Base-by-base conservation (phyloP, 2,113 vertebrate species). In the Clarias batrachus region DNA sequence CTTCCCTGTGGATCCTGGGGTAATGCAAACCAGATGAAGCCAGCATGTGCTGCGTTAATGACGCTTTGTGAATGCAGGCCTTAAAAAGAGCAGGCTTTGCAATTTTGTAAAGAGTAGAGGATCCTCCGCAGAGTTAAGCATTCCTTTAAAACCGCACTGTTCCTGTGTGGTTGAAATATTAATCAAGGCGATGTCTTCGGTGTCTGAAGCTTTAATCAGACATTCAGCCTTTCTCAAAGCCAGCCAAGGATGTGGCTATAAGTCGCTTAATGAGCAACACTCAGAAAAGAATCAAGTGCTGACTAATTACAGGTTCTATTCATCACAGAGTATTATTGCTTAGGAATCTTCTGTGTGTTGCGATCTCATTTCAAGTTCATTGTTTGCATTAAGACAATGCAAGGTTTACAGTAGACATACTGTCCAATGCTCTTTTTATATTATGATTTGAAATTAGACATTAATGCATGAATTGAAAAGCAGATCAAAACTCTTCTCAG, bases 11-110 rank as follows among this genome's bases (percentile, higher is more conserved):
- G 89, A 90, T 89, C 86, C 63, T 81, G 85, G 74, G 84, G 84
- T 91, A 87, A 89, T 88, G 74, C 85, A 88, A 89, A 89, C 89
- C 90, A 90, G 90, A 90, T 91, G 89, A 91, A 89, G 79, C 71
- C 89, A 91, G 89, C 81, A 19, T 89, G 89, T 54, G 83, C 77
- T 84, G 81, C 21, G 81, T 70, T 90, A 89, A 85, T 87, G 85
- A 73, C 52, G 77, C 87, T 91, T 83, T 87, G 85, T 88, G 87
- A 83, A 74, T 59, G 27, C 65, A 30, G 82, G 82, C 62, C 54
- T 87, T 73, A 68, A 66, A 88, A 90, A 56, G 37, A 80, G 81
- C 87, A 84, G 83, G 33, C 33, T 54, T 85, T 81, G 81, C 80
- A 86, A 56, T 81, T 90, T 86, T 60, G 56, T 30, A 68, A 81